Percentiles rank a stretch among this genome's conserved stretches.
Conservation (phyloP, 2,888 invertebrate genomes). For the Drosophila mayaguana region DNA sequence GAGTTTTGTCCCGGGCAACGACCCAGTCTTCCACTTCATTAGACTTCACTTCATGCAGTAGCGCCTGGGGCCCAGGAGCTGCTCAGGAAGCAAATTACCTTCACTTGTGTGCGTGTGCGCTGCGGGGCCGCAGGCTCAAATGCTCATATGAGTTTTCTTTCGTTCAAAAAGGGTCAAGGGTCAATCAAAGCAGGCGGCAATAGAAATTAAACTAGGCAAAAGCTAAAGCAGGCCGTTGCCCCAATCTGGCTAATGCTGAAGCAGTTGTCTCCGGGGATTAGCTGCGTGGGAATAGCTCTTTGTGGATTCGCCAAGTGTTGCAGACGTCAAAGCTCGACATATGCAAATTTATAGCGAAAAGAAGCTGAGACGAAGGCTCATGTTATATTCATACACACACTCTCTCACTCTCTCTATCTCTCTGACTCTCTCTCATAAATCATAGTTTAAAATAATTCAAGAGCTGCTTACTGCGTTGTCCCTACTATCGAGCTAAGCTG, state of each 20-base stretch:
- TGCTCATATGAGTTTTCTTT: conserved; percentile 40
- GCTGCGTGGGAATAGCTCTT: conserved; percentile 24
- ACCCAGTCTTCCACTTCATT: conserved; percentile 58
- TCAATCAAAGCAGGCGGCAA: conserved; percentile 51
- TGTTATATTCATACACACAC: conserved; percentile 24
- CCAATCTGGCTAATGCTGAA: conserved; percentile 36
- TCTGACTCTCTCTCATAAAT: conserved; percentile 35
- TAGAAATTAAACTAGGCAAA: conserved; percentile 52
- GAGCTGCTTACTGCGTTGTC: conserved; percentile 14
- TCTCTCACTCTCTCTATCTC: too few species aligned
- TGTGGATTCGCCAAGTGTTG: conserved; percentile 49
- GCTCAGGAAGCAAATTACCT: conserved; percentile 65
- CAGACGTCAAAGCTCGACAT: conserved; percentile 59
- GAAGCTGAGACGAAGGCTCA: neutral
- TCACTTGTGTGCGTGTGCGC: conserved; percentile 68
- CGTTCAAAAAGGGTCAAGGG: conserved; percentile 52
- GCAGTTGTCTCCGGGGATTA: conserved; percentile 37
- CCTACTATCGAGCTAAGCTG: conserved; percentile 14
- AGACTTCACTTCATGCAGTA: conserved; percentile 36
- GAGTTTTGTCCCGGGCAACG: neutral
- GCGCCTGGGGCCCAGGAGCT: conserved; percentile 34
- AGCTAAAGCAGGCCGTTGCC: conserved; percentile 28
- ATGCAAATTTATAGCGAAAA: conserved; percentile 50
- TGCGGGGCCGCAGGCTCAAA: conserved; percentile 35
- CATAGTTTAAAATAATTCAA: conserved; percentile 54